These are phyloP conservation scores for Notothenia rossii DNA, from an alignment of 2,113 vertebrate species.

Conservation along the genomic window DNA sequence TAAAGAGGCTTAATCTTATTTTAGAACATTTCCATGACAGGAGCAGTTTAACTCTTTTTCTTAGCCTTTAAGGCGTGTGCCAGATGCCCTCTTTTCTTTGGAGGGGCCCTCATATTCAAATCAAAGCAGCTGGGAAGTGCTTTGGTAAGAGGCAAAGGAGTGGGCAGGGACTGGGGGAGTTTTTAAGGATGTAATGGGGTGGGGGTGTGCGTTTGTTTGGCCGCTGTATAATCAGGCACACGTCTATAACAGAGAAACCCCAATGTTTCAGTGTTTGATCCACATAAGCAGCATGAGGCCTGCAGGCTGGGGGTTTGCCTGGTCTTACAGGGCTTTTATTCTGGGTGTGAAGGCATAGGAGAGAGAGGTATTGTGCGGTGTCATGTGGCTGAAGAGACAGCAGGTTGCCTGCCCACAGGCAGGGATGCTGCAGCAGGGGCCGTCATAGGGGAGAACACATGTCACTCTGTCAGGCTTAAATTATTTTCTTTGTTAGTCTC, in stretches of 20 bases:
- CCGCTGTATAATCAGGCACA: slow-evolving; percentile 77
- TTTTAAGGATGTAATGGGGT: slow-evolving; percentile 64
- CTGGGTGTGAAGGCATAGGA: slow-evolving; percentile 32
- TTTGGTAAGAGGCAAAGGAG: slow-evolving; percentile 59
- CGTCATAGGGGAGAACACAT: slow-evolving; percentile 56
- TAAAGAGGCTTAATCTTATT: slow-evolving; percentile 67
- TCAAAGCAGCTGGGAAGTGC: slow-evolving; percentile 80
- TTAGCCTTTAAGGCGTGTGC: slow-evolving; percentile 68
- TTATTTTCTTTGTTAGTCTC: slow-evolving; percentile 70
- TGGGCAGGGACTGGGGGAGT: slow-evolving; percentile 56
- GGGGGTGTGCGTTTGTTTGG: slow-evolving; percentile 56
- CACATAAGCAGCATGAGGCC: slow-evolving; percentile 39
- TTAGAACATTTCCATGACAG: slow-evolving; percentile 64
- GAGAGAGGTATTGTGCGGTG: slow-evolving; percentile 36
- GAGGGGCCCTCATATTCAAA: slow-evolving; percentile 77
- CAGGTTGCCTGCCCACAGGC: slow-evolving; percentile 69
- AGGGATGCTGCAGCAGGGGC: slow-evolving; percentile 62
- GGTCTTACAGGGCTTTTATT: slow-evolving; percentile 43
- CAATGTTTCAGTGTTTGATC: slow-evolving; percentile 59
- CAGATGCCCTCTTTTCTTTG: slow-evolving; percentile 82
- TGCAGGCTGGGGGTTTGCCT: slow-evolving; percentile 41
- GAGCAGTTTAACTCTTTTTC: slow-evolving; percentile 54
- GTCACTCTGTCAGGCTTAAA: slow-evolving; percentile 57
- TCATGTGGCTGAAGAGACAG: slow-evolving; percentile 71
- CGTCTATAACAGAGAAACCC: slow-evolving; percentile 69